Evolutionary conservation across 30 jellyfish, hydroid and myxozoan genomes (phyloP).

Genomic region (Hydractinia echinata): DNA sequence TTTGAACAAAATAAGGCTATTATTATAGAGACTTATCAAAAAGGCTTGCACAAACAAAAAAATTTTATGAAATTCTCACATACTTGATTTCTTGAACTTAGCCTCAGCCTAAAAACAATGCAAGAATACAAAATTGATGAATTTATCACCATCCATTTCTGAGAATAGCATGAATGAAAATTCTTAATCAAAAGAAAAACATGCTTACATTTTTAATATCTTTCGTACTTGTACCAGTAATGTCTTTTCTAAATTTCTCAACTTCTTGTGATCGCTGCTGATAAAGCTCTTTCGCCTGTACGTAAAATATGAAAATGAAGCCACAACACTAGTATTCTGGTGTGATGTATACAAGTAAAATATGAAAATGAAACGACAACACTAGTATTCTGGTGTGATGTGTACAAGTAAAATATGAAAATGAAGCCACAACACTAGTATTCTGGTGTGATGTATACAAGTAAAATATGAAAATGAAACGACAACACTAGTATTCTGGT

Average conservation of each 20-base stretch:
- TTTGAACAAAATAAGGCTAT: background rate
- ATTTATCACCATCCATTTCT: too few relatives aligned
- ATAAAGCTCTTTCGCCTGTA: constrained; percentile 73
- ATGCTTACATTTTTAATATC: constrained; percentile 67
- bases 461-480: too few relatives aligned
- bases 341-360: too few relatives aligned
- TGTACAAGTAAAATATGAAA: too few relatives aligned
- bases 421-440: too few relatives aligned
- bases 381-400: too few relatives aligned
- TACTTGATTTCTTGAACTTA: constrained; percentile 71
- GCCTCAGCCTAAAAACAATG: constrained; percentile 53
- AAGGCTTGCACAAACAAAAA: background rate
- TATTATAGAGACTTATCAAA: background rate
- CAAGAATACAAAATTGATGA: background rate
- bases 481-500: too few relatives aligned
- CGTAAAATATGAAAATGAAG: too few relatives aligned
- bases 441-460: too few relatives aligned
- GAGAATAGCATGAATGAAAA: background rate
- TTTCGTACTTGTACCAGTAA: constrained; percentile 50
- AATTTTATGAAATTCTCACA: background rate
- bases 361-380: too few relatives aligned
- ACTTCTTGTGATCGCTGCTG: constrained; percentile 62
- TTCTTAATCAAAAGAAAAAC: background rate
- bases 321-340: too few relatives aligned
- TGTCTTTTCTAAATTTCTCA: constrained; percentile 75